Evolutionary conservation across 2,797 vertebrate genomes (phyloP), one percentile per base, ranked within the genome.

Genomic region (Parauchenoglanis ngamensis): DNA sequence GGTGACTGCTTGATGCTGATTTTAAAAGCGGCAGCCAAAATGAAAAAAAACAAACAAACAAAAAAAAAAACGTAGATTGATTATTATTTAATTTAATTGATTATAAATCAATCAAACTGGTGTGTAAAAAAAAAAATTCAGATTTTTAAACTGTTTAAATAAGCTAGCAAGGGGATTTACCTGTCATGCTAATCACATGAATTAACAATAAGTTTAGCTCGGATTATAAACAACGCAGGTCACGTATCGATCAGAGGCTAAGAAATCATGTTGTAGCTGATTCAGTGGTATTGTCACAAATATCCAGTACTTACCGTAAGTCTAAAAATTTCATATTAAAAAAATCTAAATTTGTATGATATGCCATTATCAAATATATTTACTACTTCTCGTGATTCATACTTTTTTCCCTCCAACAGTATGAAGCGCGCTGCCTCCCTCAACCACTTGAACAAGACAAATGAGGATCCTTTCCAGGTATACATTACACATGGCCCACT

Each of bases 371-470:
- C n/a, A 82, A 4, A 40, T 44, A 17, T 63, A 17, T 63, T 82
- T 25, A 67, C 28, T 82, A 46, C 28, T 44, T 17, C 8, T 57
- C 4, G 15, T 35, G 1, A 90, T 89, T 85, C 87, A 67, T 90
- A 46, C 17, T 77, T 75, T 59, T 23, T 85, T 49, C 3, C 3
- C 28, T 21, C 25, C 25, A 87, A 88, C 90, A 99, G 98, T 94
- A 98, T 99, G 97, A 99, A 99, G 91, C 94, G 98, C 92, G 97
- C 98, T 4, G 96, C 98, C 0, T 99, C 98, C 0, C 94, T 99
- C 89, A 99, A 97, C 93, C 97, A 98, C 90, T 94, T 99, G 94
- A 98, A 99, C 92, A 98, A 96, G 92, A 96, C 96, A 88, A 96
- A 93, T 0, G 97, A 98, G 2, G 96, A 97, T 77, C 90, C 94